Evolutionary conservation across 1,140 invertebrate genomes (phyloP).

Genomic region (Tetramorium alpestre): DNA sequence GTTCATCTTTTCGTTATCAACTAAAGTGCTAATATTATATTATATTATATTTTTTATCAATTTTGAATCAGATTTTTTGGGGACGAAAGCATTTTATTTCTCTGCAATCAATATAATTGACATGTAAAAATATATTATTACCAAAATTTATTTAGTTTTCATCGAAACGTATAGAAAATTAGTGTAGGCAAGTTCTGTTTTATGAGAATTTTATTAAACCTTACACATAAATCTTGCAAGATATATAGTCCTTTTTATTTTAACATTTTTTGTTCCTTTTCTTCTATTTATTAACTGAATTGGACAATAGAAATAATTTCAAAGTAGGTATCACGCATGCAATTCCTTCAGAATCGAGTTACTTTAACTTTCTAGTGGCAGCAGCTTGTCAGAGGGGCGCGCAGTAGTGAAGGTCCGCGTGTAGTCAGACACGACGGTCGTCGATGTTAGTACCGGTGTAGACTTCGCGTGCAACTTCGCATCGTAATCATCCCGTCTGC

Average conservation of each 20-base stretch:
- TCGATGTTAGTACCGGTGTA: background rate
- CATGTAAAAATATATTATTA: background rate
- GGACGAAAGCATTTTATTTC: background rate
- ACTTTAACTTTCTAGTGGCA: conserved; percentile 9
- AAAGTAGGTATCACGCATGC: background rate
- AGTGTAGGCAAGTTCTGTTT: background rate
- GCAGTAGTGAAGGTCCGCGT: conserved; percentile 48
- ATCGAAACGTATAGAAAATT: background rate
- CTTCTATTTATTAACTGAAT: background rate
- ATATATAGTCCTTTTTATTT: background rate
- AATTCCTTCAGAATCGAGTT: conserved; percentile 10
- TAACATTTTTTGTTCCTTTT: background rate
- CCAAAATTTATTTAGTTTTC: background rate
- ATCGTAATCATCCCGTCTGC: conserved; percentile 38
- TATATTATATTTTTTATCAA: background rate
- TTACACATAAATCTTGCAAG: background rate
- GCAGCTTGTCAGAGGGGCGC: background rate
- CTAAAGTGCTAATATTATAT: background rate
- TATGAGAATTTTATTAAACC: background rate
- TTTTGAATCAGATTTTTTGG: background rate
- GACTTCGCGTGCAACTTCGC: conserved; percentile 54
- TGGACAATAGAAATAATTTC: conserved; percentile 2
- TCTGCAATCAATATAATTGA: background rate
- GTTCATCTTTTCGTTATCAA: background rate
- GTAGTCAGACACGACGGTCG: conserved; percentile 21